Conservation (phyloP, 2,888 invertebrate genomes). For the Tetheella fluctuosa region DNA sequence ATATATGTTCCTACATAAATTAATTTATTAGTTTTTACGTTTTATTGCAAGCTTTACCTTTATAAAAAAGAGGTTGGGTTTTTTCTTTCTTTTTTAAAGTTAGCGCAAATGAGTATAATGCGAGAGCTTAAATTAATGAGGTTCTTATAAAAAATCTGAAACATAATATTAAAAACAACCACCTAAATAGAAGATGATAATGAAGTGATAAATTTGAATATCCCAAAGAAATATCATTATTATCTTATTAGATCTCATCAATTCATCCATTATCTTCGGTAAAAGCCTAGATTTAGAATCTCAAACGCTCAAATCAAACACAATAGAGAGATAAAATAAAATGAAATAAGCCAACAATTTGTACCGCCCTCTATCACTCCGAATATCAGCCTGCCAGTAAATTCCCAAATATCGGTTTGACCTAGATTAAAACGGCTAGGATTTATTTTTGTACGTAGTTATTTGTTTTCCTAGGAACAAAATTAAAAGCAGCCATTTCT, state of each 20-base stretch:
- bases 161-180: too few species aligned
- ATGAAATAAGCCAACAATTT: conserved; percentile 35
- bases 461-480: conserved; percentile 5
- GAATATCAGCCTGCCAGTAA: conserved; percentile 37
- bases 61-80: too few species aligned
- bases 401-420: conserved; percentile 55
- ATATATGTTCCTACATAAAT: too few species aligned
- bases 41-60: neutral
- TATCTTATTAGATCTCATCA: neutral
- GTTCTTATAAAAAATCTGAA: too few species aligned
- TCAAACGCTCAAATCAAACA: conserved; percentile 5
- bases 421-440: conserved; percentile 52
- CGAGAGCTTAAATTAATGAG: too few species aligned
- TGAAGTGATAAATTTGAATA: too few species aligned
- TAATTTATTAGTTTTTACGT: neutral
- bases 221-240: too few species aligned
- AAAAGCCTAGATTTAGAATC: neutral
- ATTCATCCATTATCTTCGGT: neutral
- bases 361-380: conserved; percentile 27
- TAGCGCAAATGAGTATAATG: too few species aligned
- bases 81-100: too few species aligned
- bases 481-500: neutral
- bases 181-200: too few species aligned
- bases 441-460: conserved; percentile 22
- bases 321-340: conserved; percentile 22